Evolutionary conservation across 1,140 invertebrate species (phyloP).

Genomic region (Telenomus remus): DNA sequence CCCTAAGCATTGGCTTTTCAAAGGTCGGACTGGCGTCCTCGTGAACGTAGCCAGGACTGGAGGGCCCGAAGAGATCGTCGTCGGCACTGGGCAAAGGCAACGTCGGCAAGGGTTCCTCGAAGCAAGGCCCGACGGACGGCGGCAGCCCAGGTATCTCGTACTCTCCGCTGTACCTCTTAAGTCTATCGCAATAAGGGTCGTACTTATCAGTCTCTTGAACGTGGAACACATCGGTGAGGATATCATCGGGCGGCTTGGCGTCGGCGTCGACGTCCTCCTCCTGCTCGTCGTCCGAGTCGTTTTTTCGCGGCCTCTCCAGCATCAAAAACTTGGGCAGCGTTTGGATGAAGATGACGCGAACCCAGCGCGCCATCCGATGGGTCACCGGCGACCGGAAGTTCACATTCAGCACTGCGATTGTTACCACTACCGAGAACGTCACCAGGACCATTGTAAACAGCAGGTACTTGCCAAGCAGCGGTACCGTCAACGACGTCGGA

Average conservation of each 20-base stretch:
- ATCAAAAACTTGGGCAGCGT: slow-evolving; percentile 90
- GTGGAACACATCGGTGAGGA: slow-evolving; percentile 83
- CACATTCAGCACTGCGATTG: slow-evolving; percentile 98
- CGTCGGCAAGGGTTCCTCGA: slow-evolving; percentile 81
- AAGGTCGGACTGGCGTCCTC: slow-evolving; percentile 86
- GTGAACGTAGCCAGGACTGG: slow-evolving; percentile 75
- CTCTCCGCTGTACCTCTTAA: slow-evolving; percentile 81
- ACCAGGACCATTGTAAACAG: slow-evolving; percentile 99
- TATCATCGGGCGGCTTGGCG: slow-evolving; percentile 79
- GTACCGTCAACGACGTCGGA: slow-evolving; percentile 98
- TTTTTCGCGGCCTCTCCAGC: slow-evolving; percentile 88
- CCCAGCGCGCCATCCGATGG: slow-evolving; percentile 95
- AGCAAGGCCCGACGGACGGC: slow-evolving; percentile 75
- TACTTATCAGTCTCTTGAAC: slow-evolving; percentile 84
- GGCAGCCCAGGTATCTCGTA: slow-evolving; percentile 81
- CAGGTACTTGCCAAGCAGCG: slow-evolving; percentile 97
- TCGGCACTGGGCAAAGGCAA: slow-evolving; percentile 83
- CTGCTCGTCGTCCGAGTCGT: slow-evolving; percentile 80
- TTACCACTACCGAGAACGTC: slow-evolving; percentile 97
- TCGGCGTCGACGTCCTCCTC: slow-evolving; percentile 75
- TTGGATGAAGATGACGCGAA: slow-evolving; percentile 90
- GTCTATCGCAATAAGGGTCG: slow-evolving; percentile 76
- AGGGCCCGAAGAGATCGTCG: slow-evolving; percentile 87
- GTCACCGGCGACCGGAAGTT: slow-evolving; percentile 99
- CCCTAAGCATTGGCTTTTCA: slow-evolving; percentile 83